A percentile compares a stretch with the other conserved stretches of the same genome.
phyloP scores from a whole-genome alignment of 2,888 invertebrate genomes.

The Zeuzera pyrina region DNA sequence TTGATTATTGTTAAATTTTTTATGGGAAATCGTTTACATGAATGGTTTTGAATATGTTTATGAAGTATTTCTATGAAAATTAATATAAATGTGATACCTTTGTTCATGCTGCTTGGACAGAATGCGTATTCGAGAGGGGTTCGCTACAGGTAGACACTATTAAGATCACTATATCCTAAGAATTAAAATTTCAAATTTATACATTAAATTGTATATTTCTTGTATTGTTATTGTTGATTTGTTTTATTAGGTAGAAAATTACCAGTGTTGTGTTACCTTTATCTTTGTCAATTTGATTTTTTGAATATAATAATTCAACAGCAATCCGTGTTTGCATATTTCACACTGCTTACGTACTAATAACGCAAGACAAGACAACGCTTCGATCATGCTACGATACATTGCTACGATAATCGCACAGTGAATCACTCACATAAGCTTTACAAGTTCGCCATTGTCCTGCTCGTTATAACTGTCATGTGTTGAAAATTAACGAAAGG shows the following conservation, averaged over 20 bases:
- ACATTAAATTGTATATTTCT: not conserved
- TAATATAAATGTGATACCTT: conserved; percentile 26
- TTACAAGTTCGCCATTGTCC: no score
- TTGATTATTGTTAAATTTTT: conserved; percentile 53
- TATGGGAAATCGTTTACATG: conserved; percentile 41
- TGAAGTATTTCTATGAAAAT: conserved; percentile 35
- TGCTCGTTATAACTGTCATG: no score
- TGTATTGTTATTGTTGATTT: conserved; percentile 17
- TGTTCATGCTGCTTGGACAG: conserved; percentile 62
- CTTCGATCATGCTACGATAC: not conserved
- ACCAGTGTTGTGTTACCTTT: conserved; percentile 40
- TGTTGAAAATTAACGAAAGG: no score
- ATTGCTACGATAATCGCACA: no score
- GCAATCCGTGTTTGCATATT: conserved; percentile 45
- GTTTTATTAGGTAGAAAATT: conserved; percentile 47
- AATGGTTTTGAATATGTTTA: conserved; percentile 47
- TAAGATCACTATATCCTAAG: conserved; percentile 7
- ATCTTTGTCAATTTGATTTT: conserved; percentile 50
- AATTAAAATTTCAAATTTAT: not conserved
- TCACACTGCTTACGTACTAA: conserved; percentile 33
- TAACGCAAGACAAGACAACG: conserved; percentile 9
- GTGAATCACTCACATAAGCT: no score
- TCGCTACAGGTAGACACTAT: conserved; percentile 54
- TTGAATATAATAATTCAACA: conserved; percentile 47
- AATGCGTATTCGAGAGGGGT: conserved; percentile 62